Conservation (phyloP, 2,113 vertebrate species). For the Porphyrio hochstetteri region DNA sequence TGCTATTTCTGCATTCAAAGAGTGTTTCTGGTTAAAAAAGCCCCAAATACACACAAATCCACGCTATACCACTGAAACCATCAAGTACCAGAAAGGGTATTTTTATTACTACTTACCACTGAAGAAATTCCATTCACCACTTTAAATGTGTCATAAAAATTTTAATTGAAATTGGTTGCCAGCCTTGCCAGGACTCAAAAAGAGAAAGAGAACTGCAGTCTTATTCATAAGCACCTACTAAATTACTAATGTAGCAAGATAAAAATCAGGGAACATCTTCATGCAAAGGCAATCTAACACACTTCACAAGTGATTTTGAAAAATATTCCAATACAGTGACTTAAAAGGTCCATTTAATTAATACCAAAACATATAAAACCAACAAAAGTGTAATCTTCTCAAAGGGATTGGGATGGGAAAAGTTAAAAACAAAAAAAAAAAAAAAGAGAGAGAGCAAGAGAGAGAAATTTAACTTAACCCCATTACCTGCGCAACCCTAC, state of each 20-base stretch:
- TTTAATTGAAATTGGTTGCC: background rate
- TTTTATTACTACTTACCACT: background rate
- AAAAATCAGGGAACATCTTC: background rate
- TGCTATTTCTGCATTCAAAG: background rate
- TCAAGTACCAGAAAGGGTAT: background rate
- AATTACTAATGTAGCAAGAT: background rate
- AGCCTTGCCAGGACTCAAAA: background rate
- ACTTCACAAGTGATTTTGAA: background rate
- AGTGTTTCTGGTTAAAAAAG: background rate
- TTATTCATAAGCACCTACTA: background rate
- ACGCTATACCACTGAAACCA: background rate
- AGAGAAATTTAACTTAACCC: background rate
- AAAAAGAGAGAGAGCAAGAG: background rate
- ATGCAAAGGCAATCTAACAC: background rate
- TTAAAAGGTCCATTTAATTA: background rate
- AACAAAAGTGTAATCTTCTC: background rate
- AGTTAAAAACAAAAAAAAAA: too few species aligned
- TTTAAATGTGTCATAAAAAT: background rate
- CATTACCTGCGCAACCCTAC: constrained; percentile 87
- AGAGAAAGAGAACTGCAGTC: background rate
- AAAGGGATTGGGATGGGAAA: background rate
- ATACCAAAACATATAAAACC: background rate
- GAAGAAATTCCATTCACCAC: background rate
- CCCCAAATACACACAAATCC: background rate
- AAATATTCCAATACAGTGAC: background rate